These are phyloP conservation scores for Laspeyria flexula DNA, from an alignment of 2,888 invertebrate genomes.

Conservation along the genomic window DNA sequence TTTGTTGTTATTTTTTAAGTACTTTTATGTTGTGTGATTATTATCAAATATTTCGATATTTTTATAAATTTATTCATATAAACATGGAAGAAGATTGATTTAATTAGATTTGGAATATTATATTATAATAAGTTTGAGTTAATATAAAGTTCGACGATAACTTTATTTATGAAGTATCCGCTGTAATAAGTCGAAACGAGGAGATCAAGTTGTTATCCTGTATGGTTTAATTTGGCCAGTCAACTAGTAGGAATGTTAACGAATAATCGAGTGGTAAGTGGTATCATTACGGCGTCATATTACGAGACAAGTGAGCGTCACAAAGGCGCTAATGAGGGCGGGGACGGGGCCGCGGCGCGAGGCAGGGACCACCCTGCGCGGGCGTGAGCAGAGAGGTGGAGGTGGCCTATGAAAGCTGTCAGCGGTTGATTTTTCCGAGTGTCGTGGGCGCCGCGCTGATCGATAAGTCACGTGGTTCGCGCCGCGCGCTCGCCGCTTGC, in stretches of 20 bases:
- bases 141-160: not conserved
- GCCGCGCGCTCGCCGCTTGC: constrained; percentile 57
- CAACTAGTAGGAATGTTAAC: constrained; percentile 45
- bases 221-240: constrained; percentile 6
- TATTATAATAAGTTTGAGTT: not conserved
- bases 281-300: constrained; percentile 80
- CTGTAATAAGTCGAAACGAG: not conserved
- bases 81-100: too few relatives aligned
- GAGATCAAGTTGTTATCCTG: not conserved
- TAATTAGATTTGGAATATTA: too few relatives aligned
- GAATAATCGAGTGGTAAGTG: constrained; percentile 73
- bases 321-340: constrained; percentile 85
- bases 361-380: constrained; percentile 29
- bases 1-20: constrained; percentile 31
- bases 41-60: too few relatives aligned
- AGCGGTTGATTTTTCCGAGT: constrained; percentile 86
- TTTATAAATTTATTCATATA: too few relatives aligned
- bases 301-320: constrained; percentile 83
- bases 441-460: constrained; percentile 83
- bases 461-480: constrained; percentile 84
- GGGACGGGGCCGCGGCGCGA: constrained; percentile 44
- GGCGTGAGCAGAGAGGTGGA: constrained; percentile 52
- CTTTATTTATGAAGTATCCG: not conserved
- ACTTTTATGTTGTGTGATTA: too few relatives aligned
- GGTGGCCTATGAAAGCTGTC: constrained; percentile 82